phyloP scores from a whole-genome alignment of 1,140 invertebrate species.

The Neotoxoptera formosana region DNA sequence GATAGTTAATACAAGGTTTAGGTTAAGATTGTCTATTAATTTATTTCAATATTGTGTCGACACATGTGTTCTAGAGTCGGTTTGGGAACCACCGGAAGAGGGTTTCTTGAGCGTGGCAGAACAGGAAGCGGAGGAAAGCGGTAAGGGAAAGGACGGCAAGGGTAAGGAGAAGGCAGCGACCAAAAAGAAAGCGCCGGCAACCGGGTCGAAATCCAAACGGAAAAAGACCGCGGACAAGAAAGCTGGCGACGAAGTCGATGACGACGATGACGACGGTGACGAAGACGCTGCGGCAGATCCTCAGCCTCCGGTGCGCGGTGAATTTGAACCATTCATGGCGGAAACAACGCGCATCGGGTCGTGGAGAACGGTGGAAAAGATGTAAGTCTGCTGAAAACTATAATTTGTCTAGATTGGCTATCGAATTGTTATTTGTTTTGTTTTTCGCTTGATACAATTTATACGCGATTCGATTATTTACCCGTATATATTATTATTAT shows the following conservation, averaged over 20 bases:
- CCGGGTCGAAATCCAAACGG: conserved; percentile 23
- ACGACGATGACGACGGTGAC: not conserved
- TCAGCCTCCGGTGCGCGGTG: not conserved
- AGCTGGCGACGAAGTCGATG: not conserved
- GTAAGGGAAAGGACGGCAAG: conserved; percentile 64
- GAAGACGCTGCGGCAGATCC: not conserved
- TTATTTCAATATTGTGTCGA: not conserved
- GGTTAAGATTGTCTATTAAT: not conserved
- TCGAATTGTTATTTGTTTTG: not conserved
- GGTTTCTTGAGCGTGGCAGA: conserved; percentile 72
- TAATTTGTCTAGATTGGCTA: not conserved
- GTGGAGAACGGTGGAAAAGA: conserved; percentile 51
- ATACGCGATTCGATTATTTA: not conserved
- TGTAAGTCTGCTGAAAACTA: conserved; percentile 1
- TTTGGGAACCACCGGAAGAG: conserved; percentile 72
- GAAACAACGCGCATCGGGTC: conserved; percentile 45
- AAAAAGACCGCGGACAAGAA: conserved; percentile 1
- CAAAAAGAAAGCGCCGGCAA: not conserved
- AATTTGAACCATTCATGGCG: conserved; percentile 51
- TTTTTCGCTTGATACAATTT: not conserved
- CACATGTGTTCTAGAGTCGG: conserved; percentile 66
- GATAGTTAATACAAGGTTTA: not conserved
- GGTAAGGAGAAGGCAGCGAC: conserved; percentile 61
- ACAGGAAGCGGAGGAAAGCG: conserved; percentile 65
- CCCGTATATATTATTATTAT: not conserved